These are phyloP conservation scores for Holcopasites calliopsidis DNA, from an alignment of 1,140 invertebrate species.

Conservation along the genomic window DNA sequence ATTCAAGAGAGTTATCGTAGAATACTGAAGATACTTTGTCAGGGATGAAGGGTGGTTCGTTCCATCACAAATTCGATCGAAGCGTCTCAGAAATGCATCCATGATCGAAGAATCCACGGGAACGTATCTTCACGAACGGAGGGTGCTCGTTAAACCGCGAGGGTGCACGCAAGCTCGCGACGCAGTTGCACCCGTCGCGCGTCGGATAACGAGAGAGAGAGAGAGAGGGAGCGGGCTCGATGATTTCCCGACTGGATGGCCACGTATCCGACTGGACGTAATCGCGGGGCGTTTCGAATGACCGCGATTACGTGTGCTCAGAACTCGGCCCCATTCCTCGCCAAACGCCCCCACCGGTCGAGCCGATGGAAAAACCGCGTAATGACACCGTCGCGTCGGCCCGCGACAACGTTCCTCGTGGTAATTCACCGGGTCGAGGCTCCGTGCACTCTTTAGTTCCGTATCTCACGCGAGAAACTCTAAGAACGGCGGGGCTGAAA, in stretches of 20 bases:
- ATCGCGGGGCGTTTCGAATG: constrained; percentile 49
- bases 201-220: not conserved
- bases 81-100: no score
- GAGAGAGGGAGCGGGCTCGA: constrained; percentile 10
- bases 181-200: not conserved
- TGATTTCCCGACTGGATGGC: constrained; percentile 49
- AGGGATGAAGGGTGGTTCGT: not conserved
- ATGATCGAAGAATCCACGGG: no score
- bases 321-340: not conserved
- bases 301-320: constrained; percentile 47
- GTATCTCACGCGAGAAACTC: constrained; percentile 57
- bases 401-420: constrained; percentile 34
- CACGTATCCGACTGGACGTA: constrained; percentile 52
- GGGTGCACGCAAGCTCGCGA: constrained; percentile 14
- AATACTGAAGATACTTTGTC: no score
- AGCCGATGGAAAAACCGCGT: constrained; percentile 42
- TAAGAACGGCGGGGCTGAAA: no score
- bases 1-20: not conserved
- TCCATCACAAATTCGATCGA: no score
- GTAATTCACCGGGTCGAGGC: constrained; percentile 45
- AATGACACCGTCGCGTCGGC: constrained; percentile 46
- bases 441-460: constrained; percentile 40
- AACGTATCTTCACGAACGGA: no score
- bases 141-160: no score
- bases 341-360: not conserved